Evolutionary conservation across 2,113 vertebrate genomes (phyloP), one percentile per base, ranked within the genome.

Genomic region (Syrmaticus mikado): DNA sequence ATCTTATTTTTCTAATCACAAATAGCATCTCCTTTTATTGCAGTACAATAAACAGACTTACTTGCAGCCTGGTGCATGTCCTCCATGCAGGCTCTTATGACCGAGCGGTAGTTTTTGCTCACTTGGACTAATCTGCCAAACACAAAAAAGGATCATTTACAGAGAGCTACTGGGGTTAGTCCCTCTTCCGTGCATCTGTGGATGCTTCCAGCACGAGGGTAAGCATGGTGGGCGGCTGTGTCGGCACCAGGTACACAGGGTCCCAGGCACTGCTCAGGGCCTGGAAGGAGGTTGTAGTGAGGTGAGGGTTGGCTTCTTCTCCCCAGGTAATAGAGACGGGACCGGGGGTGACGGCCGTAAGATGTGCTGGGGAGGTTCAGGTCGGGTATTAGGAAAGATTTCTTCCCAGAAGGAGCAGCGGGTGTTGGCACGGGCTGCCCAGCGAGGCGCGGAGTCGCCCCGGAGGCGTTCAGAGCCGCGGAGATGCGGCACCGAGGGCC

Each of bases 21-120:
- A 77, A 43, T 0, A 16, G 22, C 15, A 13, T 30, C 60, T 77
- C 5, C 9, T 62, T 75, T 78, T 45, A 36, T 24, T 40, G 27
- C 81, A 74, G 19, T 10, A 75, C 32, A 70, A 79, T 27, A 40
- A 77, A 52, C 43, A 41, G 30, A 83, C 96, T 95, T 92, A 99
- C 99, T 94, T 92, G 99, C 98, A 84, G 97, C 96, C 82, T 99
- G 98, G 85, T 99, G 99, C 94, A 99, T 98, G 89, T 99, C 99
- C 66, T 99, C 99, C 98, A 99, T 99, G 80, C 98, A 99, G 8
- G 99, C 99, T 94, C 99, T 97, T 46, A 99, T 98, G 73, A 99
- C 98, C 0, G 99, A 99, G 13, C 99, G 98, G 94, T 99, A 99
- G 97, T 99, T 99, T 97, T 99, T 99, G 96, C 99, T 99, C 84